Base-by-base conservation (phyloP, 2,113 vertebrate species). In the Scomber colias region DNA sequence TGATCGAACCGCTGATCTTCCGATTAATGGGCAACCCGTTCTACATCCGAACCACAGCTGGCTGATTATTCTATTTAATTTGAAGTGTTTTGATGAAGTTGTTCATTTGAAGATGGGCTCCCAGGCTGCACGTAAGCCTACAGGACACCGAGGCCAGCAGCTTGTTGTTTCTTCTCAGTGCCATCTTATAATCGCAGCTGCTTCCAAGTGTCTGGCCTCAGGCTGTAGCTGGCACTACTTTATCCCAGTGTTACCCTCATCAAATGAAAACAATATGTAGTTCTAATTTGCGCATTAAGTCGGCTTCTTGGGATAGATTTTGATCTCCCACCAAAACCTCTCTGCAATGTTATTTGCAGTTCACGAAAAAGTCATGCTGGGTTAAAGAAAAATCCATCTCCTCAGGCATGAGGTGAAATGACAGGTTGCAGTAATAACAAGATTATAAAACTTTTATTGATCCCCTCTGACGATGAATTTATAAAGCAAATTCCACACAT, bases 401-500 rank as follows among this genome's bases (percentile, higher is more conserved):
- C 49, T 61, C 56, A 55, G 54, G 61, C 62, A 61, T 73, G 24
- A 84, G 51, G 27, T 86, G 70, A 91, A 92, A 92, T 88, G 85
- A 90, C 60, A 85, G 51, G 79, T 90, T 90, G 62, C 87, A 86
- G 78, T 82, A 87, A 89, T 90, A 90, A 89, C 91, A 92, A 92
- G 88, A 89, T 93, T 92, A 93, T 88, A 92, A 93, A 93, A 93
- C 62, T 78, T 90, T 89, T 91, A 94, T 92, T 92, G 84, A 92
- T 88, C 83, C 90, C 91, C 90, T 90, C 87, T 87, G 82, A 84
- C 89, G 90, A 91, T 87, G 81, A 89, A 79, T 85, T 92, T 56
- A 85, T 87, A 89, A 91, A 93, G 89, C 82, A 91, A 90, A 81
- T 80, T 92, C 77, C 89, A 93, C 88, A 92, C 79, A 90, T 71